These are phyloP conservation scores for Zygothrica quintamaculata DNA, from an alignment of 2,888 invertebrate species.

Conservation along the genomic window DNA sequence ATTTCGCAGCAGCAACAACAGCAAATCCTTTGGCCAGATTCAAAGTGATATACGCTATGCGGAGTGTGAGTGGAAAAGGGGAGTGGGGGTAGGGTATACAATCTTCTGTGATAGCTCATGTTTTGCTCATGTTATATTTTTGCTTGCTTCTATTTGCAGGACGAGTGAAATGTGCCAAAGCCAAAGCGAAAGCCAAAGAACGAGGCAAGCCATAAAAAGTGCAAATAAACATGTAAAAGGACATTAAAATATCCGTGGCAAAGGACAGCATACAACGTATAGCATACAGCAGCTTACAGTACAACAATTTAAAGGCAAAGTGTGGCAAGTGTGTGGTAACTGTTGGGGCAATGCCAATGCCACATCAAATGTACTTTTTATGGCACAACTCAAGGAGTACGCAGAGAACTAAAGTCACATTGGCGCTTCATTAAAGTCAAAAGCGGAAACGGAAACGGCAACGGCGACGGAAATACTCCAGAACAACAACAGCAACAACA, in stretches of 20 bases:
- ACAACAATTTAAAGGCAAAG: conserved; percentile 32
- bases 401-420: conserved; percentile 51
- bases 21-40: conserved; percentile 1
- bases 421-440: conserved; percentile 74
- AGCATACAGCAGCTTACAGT: no score
- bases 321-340: no score
- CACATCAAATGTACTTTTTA: conserved; percentile 70
- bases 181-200: no score
- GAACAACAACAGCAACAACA: conserved; percentile 33
- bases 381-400: conserved; percentile 49
- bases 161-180: conserved; percentile 28
- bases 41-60: no score
- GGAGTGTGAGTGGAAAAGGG: no score
- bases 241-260: conserved; percentile 63
- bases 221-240: conserved; percentile 76
- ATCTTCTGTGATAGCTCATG: conserved; percentile 21
- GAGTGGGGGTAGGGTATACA: no score
- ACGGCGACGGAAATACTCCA: conserved; percentile 62
- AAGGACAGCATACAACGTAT: no score
- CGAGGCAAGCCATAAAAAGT: conserved; percentile 46
- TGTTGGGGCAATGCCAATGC: conserved; percentile 38
- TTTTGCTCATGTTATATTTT: conserved; percentile 46
- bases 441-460: conserved; percentile 59
- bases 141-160: conserved; percentile 63
- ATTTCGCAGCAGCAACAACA: conserved; percentile 47